Conservation (phyloP, 2,113 vertebrate species). For the Gasterosteus aculeatus region DNA sequence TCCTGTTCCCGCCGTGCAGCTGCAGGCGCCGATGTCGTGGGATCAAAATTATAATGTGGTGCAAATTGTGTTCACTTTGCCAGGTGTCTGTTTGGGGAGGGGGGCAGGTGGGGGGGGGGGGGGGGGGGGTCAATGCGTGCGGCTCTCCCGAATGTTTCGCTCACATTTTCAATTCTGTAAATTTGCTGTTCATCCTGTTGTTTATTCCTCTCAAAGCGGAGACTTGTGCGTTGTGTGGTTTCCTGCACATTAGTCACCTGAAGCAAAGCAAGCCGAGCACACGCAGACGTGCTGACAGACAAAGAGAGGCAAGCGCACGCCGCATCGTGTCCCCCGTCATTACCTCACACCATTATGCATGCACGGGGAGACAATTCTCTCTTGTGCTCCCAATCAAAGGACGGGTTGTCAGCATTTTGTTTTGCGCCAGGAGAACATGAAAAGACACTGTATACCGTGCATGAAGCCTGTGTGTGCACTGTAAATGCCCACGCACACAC, state of each 20-base stretch:
- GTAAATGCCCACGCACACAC: conserved; percentile 2
- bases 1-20: conserved; percentile 54
- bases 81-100: conserved; percentile 25
- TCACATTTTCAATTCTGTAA: neutral
- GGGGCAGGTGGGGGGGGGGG: conserved; percentile 1
- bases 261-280: neutral
- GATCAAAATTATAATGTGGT: conserved; percentile 23
- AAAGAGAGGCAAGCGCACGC: neutral
- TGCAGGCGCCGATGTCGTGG: conserved; percentile 51
- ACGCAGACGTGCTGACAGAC: neutral
- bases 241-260: neutral
- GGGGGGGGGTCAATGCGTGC: neutral
- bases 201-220: too few relatives aligned
- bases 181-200: neutral
- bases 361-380: neutral
- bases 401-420: neutral
- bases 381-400: neutral
- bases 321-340: neutral
- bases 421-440: neutral
- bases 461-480: neutral
- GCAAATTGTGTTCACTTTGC: conserved; percentile 42
- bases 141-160: neutral
- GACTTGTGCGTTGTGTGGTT: neutral
- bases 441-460: neutral
- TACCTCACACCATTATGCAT: neutral